Evolutionary conservation across 2,888 invertebrate species (phyloP).

Genomic region (Cantharis rustica): DNA sequence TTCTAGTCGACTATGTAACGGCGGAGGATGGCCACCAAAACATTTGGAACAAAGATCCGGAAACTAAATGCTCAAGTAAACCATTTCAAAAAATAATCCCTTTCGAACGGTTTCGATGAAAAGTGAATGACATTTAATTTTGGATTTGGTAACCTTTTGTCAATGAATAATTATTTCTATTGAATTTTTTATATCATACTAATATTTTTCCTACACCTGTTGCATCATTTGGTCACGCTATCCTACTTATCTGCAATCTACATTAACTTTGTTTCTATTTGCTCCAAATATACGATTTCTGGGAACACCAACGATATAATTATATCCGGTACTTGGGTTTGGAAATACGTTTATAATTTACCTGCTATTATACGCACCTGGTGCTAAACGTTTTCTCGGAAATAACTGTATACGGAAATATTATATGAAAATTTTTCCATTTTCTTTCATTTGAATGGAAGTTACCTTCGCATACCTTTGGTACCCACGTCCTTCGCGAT

Average conservation of each 20-base stretch:
- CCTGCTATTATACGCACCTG: constrained; percentile 28
- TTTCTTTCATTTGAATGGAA: neutral
- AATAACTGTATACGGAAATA: constrained; percentile 16
- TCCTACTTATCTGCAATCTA: constrained; percentile 11
- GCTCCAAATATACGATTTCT: constrained; percentile 28
- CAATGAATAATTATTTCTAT: neutral
- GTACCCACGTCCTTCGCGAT: neutral
- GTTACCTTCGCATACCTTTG: neutral
- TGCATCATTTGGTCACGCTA: constrained; percentile 12
- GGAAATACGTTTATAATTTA: constrained; percentile 32
- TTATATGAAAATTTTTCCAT: neutral
- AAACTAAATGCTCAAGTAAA: neutral
- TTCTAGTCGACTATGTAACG: neutral
- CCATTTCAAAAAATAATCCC: neutral
- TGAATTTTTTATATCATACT: neutral
- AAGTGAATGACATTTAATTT: neutral
- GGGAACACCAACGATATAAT: constrained; percentile 28
- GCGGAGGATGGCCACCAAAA: neutral
- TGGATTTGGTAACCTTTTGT: neutral
- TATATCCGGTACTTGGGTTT: constrained; percentile 31
- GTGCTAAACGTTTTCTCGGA: constrained; percentile 21
- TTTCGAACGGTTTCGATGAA: neutral
- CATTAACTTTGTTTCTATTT: constrained; percentile 18
- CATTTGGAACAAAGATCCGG: neutral
- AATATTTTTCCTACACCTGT: constrained; percentile 16